Conservation (phyloP, 2,113 vertebrate species). For the Platycercus adscitus region DNA sequence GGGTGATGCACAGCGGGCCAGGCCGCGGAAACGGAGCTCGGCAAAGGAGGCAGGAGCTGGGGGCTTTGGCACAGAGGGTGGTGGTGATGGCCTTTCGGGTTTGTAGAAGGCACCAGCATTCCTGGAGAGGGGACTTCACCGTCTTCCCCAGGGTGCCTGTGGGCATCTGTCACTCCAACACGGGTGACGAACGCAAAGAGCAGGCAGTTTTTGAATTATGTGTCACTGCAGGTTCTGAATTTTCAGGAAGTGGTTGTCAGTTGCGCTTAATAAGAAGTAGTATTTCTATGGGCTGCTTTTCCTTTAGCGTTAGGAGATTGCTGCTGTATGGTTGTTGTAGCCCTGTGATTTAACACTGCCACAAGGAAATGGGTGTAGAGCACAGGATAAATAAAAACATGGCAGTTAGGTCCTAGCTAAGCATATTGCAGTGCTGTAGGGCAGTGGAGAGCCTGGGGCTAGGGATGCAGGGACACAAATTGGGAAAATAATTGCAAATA, state of each 20-base stretch:
- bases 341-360: not conserved
- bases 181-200: not conserved
- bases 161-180: not conserved
- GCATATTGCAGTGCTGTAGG: not conserved
- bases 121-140: not conserved
- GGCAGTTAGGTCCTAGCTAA: not conserved
- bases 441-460: not conserved
- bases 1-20: not conserved
- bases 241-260: not conserved
- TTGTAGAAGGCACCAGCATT: not conserved
- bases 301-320: accelerated
- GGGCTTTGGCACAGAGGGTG: not conserved
- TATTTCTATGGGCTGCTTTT: not conserved
- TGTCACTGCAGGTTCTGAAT: not conserved
- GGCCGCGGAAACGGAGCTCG: not conserved
- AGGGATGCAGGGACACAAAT: not conserved
- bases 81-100: not conserved
- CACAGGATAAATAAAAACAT: not conserved
- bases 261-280: not conserved
- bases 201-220: not conserved
- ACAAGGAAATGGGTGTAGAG: not conserved
- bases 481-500: not conserved
- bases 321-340: not conserved
- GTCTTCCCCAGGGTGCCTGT: not conserved
- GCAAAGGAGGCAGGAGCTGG: not conserved